Base-by-base conservation (phyloP, 2,797 vertebrate species). In the Typhlichthys eigenmanni region DNA sequence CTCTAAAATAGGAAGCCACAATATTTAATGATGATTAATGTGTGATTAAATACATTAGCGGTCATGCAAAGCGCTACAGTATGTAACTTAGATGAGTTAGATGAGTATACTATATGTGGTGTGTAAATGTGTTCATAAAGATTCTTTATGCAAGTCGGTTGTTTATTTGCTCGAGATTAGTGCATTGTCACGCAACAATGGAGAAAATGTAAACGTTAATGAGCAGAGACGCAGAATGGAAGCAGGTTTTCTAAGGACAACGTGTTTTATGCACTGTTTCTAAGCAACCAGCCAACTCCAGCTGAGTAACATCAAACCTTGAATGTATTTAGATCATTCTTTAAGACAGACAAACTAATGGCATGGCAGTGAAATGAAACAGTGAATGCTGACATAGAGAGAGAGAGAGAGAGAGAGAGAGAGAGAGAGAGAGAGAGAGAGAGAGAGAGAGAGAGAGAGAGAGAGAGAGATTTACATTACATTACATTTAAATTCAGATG, bases 401-500 rank as follows among this genome's bases (percentile, higher is more conserved):
- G 55, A 56, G 38, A 13, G 16, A 19, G n/a, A 17, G 38, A 51
- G 8, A 47, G 7, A 16, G 24, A n/a, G 58, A 32, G 58, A 32
- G 58, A 49, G 58, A 13, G 46, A 46, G 45, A 47, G 56, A 58
- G 57, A 47, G 56, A 32, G 34, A 34, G 13, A 12, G 52, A 66
- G 49, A 24, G 55, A 17, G 1, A 46, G 17, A 24, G 45, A 47
- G 56, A 58, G 57, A 47, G 56, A 32, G 34, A 34, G 13, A 12
- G 52, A 66, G 49, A 24, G 55, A 17, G 1, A 46, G 17, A 24
- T 24, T 24, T 24, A 24, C 19, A 24, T 24, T 3, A 24, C 2
- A 24, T 3, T 3, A 24, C 2, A 24, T 68, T 85, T 77, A 24
- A 24, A 79, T 82, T 73, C 65, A 52, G 62, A 0, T 0, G 73